Base-by-base conservation (phyloP, 2,888 invertebrate species). In the Trichopoda pennipes region DNA sequence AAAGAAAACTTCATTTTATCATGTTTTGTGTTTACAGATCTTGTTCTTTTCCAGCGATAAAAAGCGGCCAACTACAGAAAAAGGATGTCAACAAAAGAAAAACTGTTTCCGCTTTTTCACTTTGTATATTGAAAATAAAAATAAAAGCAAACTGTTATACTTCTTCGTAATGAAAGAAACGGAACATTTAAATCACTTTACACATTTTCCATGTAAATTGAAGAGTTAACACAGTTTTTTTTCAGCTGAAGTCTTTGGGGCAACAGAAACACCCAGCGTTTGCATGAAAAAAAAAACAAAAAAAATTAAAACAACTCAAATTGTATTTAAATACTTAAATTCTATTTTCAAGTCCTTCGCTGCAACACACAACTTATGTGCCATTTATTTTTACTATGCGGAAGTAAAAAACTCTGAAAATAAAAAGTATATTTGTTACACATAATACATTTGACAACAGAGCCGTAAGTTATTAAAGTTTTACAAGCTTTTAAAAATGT, bases 21-120 rank as follows among this genome's bases (percentile, higher is more conserved):
- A 47, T 69, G 55, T 74, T 74, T 74, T 60, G 28, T 74, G 60
- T 47, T 56, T 17, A 10, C 70, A 75, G 42, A 63, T 63, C 69
- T 44, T 70, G 80, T 80, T 64, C 49, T 58, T 69, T 64, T 53
- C 23, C 7, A 17, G 44, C 21, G 68, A 17, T 42, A 49, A 21
- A 42, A 44, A 42, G 53, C 14, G n/a, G 21, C 60, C 10, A 38
- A 38, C 35, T 56, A 12, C 21, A 10, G 17, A 9, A 53, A n/a
- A 66, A 66, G 53, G 61, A 38, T 63, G 61, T 32, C 74, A 63
- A 69, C 74, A 66, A 66, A 19, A 56, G 66, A 81, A 76, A 76
- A 81, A 76, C 61, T 72, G 55, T 55, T 72, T 81, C 80, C 76
- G 55, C 44, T 61, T 76, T 69, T 44, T 73, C 28, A 19, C 55